These are phyloP conservation scores for Steinernema khuongi DNA, from an alignment of 1,140 invertebrate species.

Conservation along the genomic window DNA sequence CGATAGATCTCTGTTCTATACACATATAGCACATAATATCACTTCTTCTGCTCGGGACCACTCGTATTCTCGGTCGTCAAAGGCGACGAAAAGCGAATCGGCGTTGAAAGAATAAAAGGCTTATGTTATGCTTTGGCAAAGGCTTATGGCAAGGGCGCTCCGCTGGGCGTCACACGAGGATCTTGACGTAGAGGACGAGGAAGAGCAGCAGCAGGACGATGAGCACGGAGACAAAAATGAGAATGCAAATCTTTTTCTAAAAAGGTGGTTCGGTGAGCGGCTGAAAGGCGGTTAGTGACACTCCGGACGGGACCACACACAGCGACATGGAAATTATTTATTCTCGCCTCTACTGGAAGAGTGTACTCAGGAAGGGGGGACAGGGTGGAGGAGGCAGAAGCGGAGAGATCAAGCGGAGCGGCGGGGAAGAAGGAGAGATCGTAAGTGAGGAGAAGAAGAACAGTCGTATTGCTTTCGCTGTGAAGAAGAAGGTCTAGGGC, in stretches of 20 bases:
- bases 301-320: too few species aligned
- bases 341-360: background rate
- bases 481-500: background rate
- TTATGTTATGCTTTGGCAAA: constrained; percentile 10
- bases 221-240: constrained; percentile 28
- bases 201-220: constrained; percentile 27
- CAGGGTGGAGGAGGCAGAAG: background rate
- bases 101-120: background rate
- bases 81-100: background rate
- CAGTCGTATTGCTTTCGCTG: constrained; percentile 12
- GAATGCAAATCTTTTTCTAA: constrained; percentile 43
- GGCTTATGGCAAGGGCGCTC: constrained; percentile 12
- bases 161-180: background rate
- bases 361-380: too few species aligned
- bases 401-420: background rate
- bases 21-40: background rate
- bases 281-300: background rate
- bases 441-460: background rate
- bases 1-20: background rate
- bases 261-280: constrained; percentile 15
- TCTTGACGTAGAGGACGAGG: constrained; percentile 30
- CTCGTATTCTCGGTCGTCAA: background rate
- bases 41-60: background rate
- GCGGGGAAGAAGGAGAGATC: background rate
- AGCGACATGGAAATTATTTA: background rate